These are phyloP conservation scores for Drosophila barbarae DNA, from an alignment of 2,888 invertebrate genomes.

Conservation along the genomic window DNA sequence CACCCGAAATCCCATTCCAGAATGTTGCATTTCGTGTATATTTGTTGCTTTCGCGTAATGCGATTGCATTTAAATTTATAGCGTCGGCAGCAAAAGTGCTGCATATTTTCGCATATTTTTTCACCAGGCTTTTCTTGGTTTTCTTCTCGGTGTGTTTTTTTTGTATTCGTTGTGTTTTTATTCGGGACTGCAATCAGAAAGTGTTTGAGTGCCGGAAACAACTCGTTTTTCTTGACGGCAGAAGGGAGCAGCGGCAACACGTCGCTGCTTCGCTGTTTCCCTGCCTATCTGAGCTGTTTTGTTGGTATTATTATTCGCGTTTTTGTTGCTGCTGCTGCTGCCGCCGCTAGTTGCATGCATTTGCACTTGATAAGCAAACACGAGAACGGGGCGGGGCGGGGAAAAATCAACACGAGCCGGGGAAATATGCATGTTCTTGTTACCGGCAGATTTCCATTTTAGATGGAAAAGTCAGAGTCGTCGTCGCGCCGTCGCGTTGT, in stretches of 20 bases:
- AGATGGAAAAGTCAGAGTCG: conserved; percentile 54
- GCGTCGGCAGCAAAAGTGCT: conserved; percentile 46
- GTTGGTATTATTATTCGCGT: conserved; percentile 38
- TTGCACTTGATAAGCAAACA: conserved; percentile 68
- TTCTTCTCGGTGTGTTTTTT: conserved; percentile 3
- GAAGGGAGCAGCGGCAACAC: conserved; percentile 64
- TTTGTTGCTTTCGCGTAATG: conserved; percentile 51
- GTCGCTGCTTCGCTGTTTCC: conserved; percentile 36
- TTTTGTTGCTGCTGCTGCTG: conserved; percentile 31
- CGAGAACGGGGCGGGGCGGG: conserved; percentile 26
- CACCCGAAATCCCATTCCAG: conserved; percentile 19
- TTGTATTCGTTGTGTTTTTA: conserved; percentile 10
- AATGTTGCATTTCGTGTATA: conserved; percentile 23
- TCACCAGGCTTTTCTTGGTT: conserved; percentile 5
- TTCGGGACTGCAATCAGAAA: conserved; percentile 60
- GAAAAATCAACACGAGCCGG: conserved; percentile 61
- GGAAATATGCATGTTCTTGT: conserved; percentile 68
- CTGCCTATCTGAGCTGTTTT: conserved; percentile 41
- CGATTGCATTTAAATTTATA: conserved; percentile 64
- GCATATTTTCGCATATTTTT: conserved; percentile 23
- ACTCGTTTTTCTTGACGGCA: conserved; percentile 60
- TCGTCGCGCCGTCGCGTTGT: conserved; percentile 33
- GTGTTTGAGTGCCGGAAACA: conserved; percentile 71
- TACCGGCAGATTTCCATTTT: conserved; percentile 72
- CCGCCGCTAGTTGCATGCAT: conserved; percentile 55